These are phyloP conservation scores for Gymnothorax javanicus DNA, from an alignment of 2,797 vertebrate genomes.

Conservation along the genomic window DNA sequence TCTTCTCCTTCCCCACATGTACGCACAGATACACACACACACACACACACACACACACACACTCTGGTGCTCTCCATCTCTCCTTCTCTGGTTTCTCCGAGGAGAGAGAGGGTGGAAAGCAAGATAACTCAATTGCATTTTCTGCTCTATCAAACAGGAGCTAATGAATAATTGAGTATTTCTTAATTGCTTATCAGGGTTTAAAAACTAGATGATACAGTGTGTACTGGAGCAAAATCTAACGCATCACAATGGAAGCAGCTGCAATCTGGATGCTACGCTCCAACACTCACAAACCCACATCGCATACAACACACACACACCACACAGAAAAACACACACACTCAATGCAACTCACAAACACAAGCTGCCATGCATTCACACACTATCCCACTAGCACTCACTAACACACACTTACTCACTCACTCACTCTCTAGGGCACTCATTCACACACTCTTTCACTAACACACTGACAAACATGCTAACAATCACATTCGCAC, in stretches of 20 bases:
- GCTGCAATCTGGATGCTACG: not conserved
- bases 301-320: slow-evolving; percentile 7
- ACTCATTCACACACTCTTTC: no score
- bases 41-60: no score
- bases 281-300: not conserved
- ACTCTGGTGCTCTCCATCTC: not conserved
- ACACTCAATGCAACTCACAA: slow-evolving; percentile 4
- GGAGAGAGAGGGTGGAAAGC: not conserved
- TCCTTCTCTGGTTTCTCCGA: not conserved
- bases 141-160: slow-evolving; percentile 6
- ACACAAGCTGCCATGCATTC: not conserved
- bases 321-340: not conserved
- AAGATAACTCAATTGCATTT: not conserved
- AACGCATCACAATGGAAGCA: not conserved
- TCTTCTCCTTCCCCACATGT: not conserved
- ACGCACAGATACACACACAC: no score
- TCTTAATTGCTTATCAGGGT: slow-evolving; percentile 6
- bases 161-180: slow-evolving; percentile 8
- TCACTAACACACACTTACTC: no score
- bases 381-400: no score
- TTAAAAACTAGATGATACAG: slow-evolving; percentile 13
- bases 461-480: no score
- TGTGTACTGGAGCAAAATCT: not conserved
- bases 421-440: no score
- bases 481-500: slow-evolving; percentile 3